Percentiles rank a stretch among this genome's conserved stretches.
Conservation (phyloP, 1,140 invertebrate species). For the Monomorium pharaonis region DNA sequence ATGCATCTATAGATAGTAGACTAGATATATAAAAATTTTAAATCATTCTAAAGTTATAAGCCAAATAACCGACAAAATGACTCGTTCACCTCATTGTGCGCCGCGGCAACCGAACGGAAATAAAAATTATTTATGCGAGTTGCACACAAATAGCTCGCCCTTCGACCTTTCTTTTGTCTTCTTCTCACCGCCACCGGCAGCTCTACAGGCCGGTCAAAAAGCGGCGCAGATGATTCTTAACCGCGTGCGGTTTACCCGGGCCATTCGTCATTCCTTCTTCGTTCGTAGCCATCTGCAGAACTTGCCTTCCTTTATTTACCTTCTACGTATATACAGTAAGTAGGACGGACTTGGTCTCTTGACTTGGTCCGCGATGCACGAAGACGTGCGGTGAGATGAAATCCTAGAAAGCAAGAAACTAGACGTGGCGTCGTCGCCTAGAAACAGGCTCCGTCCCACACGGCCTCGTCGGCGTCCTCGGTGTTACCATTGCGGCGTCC, state of each 20-base stretch:
- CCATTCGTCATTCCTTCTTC: background rate
- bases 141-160: conserved; percentile 35
- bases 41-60: too few relatives aligned
- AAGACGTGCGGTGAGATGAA: too few relatives aligned
- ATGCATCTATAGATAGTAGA: too few relatives aligned
- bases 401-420: conserved; percentile 34
- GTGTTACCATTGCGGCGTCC: conserved; percentile 31
- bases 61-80: too few relatives aligned
- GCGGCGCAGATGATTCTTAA: background rate
- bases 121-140: conserved; percentile 9
- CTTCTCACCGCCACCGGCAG: background rate
- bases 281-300: background rate
- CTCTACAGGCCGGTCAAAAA: background rate
- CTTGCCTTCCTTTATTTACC: background rate
- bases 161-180: conserved; percentile 30
- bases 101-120: background rate
- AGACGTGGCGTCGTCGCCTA: conserved; percentile 30
- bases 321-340: background rate
- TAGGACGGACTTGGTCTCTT: background rate
- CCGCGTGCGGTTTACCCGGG: too few relatives aligned
- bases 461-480: background rate
- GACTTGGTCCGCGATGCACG: background rate
- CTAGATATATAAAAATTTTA: too few relatives aligned
- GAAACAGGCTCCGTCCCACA: conserved; percentile 42
- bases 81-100: too few relatives aligned